Percentiles rank a stretch among this genome's conserved stretches.
Evolutionary conservation across 2,888 invertebrate genomes (phyloP).

Genomic region (Drosophila paranaensis): DNA sequence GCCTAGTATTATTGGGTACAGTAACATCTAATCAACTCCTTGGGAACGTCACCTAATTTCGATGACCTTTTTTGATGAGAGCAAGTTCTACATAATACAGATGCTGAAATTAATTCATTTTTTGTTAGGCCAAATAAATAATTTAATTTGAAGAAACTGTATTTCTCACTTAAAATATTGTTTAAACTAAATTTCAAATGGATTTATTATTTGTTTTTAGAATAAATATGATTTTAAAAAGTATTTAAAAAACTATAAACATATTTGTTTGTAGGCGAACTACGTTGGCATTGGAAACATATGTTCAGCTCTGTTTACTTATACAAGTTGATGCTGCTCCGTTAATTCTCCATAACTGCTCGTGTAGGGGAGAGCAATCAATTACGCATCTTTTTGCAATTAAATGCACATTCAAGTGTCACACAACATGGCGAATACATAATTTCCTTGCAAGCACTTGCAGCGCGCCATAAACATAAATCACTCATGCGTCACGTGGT

Average conservation of each 20-base stretch:
- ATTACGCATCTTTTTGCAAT: conserved; percentile 60
- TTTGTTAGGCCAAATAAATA: too few relatives aligned
- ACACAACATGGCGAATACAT: conserved; percentile 54
- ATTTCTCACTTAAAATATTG: too few relatives aligned
- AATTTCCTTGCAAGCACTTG: conserved; percentile 49
- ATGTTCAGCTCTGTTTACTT: not conserved
- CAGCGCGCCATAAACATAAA: conserved; percentile 60
- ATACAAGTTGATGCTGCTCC: not conserved
- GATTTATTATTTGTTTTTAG: too few relatives aligned
- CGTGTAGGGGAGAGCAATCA: conserved; percentile 36
- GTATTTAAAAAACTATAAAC: not conserved
- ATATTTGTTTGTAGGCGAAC: not conserved
- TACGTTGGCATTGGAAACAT: not conserved
- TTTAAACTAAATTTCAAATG: too few relatives aligned
- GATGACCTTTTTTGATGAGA: not conserved
- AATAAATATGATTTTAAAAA: too few relatives aligned
- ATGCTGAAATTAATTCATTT: not conserved
- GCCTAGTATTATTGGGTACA: conserved; percentile 25
- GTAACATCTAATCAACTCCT: conserved; percentile 14
- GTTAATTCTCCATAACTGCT: not conserved
- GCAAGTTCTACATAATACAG: not conserved
- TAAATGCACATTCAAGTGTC: conserved; percentile 61
- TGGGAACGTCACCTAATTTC: not conserved
- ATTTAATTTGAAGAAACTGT: too few relatives aligned
- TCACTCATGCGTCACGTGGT: conserved; percentile 77